Percentiles rank a stretch among this genome's conserved stretches.
These are phyloP conservation scores for Uria aalge DNA, from an alignment of 2,113 vertebrate species.

Conservation along the genomic window DNA sequence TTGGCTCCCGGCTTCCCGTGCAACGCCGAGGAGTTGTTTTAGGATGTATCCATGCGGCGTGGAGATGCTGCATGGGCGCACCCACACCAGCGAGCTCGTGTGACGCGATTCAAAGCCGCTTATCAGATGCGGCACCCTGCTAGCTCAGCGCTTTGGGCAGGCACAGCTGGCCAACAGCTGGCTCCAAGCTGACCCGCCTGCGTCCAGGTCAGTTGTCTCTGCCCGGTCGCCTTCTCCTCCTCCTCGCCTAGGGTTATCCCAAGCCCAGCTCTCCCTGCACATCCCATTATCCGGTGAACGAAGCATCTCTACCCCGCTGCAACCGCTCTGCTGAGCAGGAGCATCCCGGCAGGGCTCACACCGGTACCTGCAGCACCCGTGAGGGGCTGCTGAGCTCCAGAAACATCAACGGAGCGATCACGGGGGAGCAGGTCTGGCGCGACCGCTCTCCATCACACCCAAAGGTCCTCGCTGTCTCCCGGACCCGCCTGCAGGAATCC, in stretches of 20 bases:
- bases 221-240: neutral
- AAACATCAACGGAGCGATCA: fast-evolving
- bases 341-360: neutral
- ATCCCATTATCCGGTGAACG: neutral
- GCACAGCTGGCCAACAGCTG: conserved; percentile 27
- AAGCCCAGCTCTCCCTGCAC: neutral
- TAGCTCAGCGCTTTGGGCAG: neutral
- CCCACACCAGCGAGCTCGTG: neutral
- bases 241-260: neutral
- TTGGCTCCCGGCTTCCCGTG: neutral
- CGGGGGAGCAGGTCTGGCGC: neutral
- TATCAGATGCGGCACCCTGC: neutral
- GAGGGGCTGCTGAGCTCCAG: fast-evolving
- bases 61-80: neutral
- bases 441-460: neutral
- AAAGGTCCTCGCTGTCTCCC: neutral
- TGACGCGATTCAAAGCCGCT: fast-evolving
- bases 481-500: neutral
- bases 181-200: neutral
- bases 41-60: fast-evolving
- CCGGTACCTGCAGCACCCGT: fast-evolving
- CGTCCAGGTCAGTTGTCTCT: neutral
- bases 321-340: neutral
- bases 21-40: fast-evolving
- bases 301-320: fast-evolving